Evolutionary conservation across 2,888 invertebrate species (phyloP).

Genomic region (Zygogramma bicolorata): DNA sequence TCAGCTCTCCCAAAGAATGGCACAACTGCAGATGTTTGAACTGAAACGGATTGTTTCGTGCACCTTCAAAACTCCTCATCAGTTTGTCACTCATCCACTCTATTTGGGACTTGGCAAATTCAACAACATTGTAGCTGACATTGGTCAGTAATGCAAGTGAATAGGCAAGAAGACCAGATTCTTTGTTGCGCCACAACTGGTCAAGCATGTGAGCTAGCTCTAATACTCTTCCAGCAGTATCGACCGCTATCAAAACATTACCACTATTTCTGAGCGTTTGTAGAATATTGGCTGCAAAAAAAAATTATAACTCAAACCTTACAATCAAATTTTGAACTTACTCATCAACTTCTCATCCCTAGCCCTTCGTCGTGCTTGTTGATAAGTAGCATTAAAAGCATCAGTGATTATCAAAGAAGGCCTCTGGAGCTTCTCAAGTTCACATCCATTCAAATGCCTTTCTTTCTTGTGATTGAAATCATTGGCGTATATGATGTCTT

Average conservation of each 20-base stretch:
- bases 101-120: conserved; percentile 98
- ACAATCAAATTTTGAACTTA: conserved; percentile 65
- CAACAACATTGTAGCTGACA: conserved; percentile 98
- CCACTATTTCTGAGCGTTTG: conserved; percentile 94
- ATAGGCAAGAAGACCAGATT: conserved; percentile 95
- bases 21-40: conserved; percentile 94
- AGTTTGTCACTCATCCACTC: conserved; percentile 99
- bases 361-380: conserved; percentile 88
- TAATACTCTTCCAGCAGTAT: conserved; percentile 96
- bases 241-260: conserved; percentile 94
- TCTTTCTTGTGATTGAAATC: conserved; percentile 99
- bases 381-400: conserved; percentile 94
- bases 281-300: conserved; percentile 84
- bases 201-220: conserved; percentile 97
- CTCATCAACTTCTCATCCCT: conserved; percentile 98
- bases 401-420: conserved; percentile 96
- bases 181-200: conserved; percentile 94
- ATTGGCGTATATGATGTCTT: conserved; percentile 97
- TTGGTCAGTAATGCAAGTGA: conserved; percentile 94
- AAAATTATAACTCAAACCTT: conserved; percentile 15
- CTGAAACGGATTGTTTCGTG: conserved; percentile 84
- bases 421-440: conserved; percentile 88
- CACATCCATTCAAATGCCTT: conserved; percentile 95
- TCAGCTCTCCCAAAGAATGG: conserved; percentile 90
- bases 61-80: conserved; percentile 89